phyloP scores from a whole-genome alignment of 2,113 vertebrate species.

The Sterrhoptilus dennistouni region DNA sequence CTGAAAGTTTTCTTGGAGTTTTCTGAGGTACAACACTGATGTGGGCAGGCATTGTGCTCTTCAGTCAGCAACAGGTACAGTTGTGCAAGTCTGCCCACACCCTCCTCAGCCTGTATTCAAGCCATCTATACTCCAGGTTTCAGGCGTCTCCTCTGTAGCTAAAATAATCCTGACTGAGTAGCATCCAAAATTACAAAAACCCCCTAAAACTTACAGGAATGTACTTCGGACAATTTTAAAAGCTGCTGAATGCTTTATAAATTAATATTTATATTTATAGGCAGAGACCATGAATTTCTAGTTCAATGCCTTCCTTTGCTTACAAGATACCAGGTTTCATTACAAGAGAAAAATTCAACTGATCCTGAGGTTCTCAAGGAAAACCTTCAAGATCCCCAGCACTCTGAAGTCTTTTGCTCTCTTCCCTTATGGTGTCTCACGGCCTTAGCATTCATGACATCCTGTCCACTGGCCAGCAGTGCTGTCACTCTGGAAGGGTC shows the following conservation, averaged over 20 bases:
- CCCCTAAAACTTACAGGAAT: not conserved
- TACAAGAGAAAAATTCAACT: not conserved
- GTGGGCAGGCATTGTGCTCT: not conserved
- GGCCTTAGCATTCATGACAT: not conserved
- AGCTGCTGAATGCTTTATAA: not conserved
- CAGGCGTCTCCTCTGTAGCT: not conserved
- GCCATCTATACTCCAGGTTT: fast-evolving
- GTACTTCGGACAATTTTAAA: not conserved
- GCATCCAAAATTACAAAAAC: not conserved
- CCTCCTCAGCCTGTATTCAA: not conserved
- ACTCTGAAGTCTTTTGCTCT: not conserved
- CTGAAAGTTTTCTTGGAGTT: not conserved
- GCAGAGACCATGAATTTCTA: not conserved
- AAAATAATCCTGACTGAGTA: not conserved
- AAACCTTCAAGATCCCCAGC: not conserved
- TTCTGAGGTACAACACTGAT: not conserved
- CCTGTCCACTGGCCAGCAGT: not conserved
- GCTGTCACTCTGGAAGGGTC: not conserved
- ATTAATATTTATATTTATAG: not conserved
- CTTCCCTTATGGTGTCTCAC: not conserved
- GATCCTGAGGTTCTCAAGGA: not conserved
- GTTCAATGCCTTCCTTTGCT: not conserved
- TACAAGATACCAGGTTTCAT: not conserved
- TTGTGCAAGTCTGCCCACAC: not conserved
- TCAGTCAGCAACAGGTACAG: not conserved